A percentile compares a stretch with the other conserved stretches of the same genome.
Evolutionary conservation across 1,140 invertebrate species (phyloP).

Genomic region (Ridgeia piscesae): DNA sequence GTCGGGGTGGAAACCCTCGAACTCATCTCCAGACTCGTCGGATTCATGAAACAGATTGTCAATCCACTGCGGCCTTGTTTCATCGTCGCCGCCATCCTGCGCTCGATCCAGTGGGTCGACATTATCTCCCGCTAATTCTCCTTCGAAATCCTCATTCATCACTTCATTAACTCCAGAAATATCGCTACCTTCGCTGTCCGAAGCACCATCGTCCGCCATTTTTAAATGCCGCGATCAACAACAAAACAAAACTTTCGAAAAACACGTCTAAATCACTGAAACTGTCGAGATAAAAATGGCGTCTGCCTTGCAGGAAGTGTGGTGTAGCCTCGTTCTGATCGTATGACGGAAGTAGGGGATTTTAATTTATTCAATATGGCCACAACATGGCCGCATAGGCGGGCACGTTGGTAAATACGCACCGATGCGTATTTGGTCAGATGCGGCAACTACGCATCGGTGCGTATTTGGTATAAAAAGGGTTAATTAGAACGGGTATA

Average conservation of each 20-base stretch:
- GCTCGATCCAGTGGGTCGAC: no score
- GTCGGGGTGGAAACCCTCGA: not conserved
- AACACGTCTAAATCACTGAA: no score
- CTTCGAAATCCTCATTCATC: no score
- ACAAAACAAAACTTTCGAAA: no score
- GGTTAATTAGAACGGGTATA: no score
- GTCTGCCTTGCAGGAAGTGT: not conserved
- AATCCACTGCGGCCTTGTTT: no score
- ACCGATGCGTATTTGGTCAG: not conserved
- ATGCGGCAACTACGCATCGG: slow-evolving; percentile 16
- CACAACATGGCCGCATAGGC: not conserved
- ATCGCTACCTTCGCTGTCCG: no score
- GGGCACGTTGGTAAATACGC: not conserved
- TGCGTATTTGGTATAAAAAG: slow-evolving; percentile 18
- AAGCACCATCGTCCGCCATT: no score
- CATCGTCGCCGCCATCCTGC: no score
- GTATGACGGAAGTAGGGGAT: not conserved
- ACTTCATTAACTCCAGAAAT: no score
- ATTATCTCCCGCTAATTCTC: no score
- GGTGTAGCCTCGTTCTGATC: slow-evolving; percentile 2
- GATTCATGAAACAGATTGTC: no score
- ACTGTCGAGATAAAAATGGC: not conserved
- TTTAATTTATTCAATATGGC: slow-evolving; percentile 10
- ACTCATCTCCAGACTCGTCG: not conserved
- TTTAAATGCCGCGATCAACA: not conserved